Conservation (phyloP, 2,888 invertebrate species). For the Xylocampa areola region DNA sequence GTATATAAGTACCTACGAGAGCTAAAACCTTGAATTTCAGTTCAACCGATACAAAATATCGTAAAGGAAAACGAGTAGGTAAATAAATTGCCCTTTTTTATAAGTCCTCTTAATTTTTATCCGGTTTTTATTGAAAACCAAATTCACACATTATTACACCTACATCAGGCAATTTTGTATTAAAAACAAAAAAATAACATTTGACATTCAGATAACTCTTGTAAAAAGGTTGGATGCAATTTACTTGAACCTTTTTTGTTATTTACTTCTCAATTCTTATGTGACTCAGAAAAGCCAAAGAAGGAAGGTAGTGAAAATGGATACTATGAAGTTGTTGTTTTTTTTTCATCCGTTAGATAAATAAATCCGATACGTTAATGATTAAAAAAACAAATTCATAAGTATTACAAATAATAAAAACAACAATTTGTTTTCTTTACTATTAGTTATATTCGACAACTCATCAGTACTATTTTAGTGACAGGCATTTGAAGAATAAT, state of each 20-base stretch:
- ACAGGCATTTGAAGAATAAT: constrained; percentile 14
- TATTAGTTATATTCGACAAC: background rate
- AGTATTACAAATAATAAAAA: no score
- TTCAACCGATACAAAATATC: background rate
- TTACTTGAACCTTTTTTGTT: constrained; percentile 24
- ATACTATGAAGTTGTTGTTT: no score
- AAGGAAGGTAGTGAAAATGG: no score
- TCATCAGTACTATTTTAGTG: constrained; percentile 2
- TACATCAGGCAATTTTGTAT: constrained; percentile 24
- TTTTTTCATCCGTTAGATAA: no score
- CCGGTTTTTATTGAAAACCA: constrained; percentile 30
- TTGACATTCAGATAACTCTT: constrained; percentile 41
- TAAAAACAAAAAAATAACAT: constrained; percentile 32
- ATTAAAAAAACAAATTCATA: no score
- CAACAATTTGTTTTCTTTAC: background rate
- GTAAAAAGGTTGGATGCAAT: constrained; percentile 33
- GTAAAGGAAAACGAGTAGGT: constrained; percentile 7
- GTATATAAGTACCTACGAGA: no score
- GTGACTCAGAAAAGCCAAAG: constrained; percentile 9
- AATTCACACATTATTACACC: constrained; percentile 29
- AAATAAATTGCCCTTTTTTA: constrained; percentile 33
- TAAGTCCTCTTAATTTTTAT: constrained; percentile 18
- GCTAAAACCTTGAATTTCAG: constrained; percentile 14
- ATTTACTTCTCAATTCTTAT: background rate
- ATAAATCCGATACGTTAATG: no score